phyloP scores from a whole-genome alignment of 2,113 vertebrate species.

The Tupaia tana region DNA sequence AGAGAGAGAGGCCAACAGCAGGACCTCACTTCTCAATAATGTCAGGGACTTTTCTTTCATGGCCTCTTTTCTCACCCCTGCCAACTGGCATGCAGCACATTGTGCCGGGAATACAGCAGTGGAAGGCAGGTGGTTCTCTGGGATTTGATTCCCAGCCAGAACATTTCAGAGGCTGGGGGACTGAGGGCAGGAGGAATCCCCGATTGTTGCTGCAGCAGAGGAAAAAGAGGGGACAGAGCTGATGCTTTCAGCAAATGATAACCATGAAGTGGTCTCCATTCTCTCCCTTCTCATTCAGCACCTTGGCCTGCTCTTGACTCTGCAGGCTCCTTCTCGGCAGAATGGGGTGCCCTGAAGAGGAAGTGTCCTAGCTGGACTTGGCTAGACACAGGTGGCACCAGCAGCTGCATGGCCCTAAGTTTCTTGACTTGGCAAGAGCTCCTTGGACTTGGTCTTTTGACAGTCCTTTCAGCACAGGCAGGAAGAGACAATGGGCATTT shows the following conservation, averaged over 20 bases:
- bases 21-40: slow-evolving; percentile 36
- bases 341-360: not conserved
- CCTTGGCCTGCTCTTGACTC: not conserved
- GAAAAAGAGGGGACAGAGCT: not conserved
- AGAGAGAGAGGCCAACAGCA: not conserved
- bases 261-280: rapidly evolving
- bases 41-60: slow-evolving; percentile 42
- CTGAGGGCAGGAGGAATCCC: not conserved
- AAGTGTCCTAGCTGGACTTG: not conserved
- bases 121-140: slow-evolving; percentile 58
- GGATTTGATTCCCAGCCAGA: slow-evolving; percentile 58
- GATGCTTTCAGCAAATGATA: not conserved
- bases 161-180: not conserved
- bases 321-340: not conserved
- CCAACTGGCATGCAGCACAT: slow-evolving; percentile 22
- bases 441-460: slow-evolving; percentile 53
- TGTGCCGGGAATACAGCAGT: not conserved
- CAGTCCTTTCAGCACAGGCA: slow-evolving; percentile 48
- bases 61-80: slow-evolving; percentile 10
- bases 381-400: slow-evolving; percentile 44
- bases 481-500: slow-evolving; percentile 12
- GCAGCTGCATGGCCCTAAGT: slow-evolving; percentile 57
- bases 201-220: not conserved
- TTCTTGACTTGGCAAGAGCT: slow-evolving; percentile 69
- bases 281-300: not conserved